A percentile compares a stretch with the other conserved stretches of the same genome.
Evolutionary conservation across 2,888 invertebrate species (phyloP).

Genomic region (Patella caerulea): DNA sequence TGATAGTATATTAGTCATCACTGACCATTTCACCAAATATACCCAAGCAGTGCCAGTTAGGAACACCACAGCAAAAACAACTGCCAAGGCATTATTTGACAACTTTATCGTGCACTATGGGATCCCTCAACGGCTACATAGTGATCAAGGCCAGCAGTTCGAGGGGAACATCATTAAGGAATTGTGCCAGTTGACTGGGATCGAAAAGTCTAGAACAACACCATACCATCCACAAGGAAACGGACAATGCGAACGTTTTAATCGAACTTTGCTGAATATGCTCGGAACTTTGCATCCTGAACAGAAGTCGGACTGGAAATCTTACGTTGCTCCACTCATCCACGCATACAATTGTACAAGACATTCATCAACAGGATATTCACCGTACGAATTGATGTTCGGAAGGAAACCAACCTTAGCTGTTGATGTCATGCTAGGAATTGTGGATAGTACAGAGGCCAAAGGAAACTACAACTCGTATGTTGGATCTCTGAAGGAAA

Average conservation of each 20-base stretch:
- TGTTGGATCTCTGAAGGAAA: not conserved
- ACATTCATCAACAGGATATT: not conserved
- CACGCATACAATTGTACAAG: not conserved
- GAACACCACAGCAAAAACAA: slow-evolving; percentile 26
- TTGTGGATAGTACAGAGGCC: not conserved
- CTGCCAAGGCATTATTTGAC: not conserved
- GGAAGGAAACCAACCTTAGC: not conserved
- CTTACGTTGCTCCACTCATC: no score
- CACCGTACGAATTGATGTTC: not conserved
- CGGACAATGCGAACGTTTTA: slow-evolving; percentile 4
- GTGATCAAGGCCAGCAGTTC: not conserved
- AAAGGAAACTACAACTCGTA: not conserved
- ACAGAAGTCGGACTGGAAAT: not conserved
- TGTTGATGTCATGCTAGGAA: not conserved
- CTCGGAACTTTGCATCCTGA: not conserved
- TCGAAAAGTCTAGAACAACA: not conserved
- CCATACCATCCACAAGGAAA: not conserved
- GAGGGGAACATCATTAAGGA: no score
- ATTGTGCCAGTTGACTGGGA: no score
- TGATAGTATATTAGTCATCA: slow-evolving; percentile 18
- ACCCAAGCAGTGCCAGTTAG: slow-evolving; percentile 17
- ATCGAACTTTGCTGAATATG: not conserved
- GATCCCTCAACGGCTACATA: not conserved
- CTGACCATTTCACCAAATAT: slow-evolving; percentile 25
- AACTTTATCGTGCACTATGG: not conserved